Evolutionary conservation across 2,797 vertebrate species (phyloP).

Genomic region (Heteromormyrus szaboi): DNA sequence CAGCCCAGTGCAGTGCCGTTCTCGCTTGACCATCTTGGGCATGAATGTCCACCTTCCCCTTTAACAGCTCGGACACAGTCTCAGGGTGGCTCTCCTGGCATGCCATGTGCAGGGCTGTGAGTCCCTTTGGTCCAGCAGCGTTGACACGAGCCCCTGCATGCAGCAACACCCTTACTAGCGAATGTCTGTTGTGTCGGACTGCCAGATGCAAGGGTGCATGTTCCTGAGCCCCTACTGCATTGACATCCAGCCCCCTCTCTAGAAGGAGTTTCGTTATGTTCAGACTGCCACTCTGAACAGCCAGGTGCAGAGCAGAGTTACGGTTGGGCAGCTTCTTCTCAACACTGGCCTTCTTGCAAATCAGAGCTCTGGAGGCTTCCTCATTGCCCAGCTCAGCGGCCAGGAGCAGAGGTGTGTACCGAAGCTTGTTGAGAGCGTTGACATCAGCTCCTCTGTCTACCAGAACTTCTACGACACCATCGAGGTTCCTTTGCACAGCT

Average conservation of each 20-base stretch:
- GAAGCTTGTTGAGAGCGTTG: slow-evolving; percentile 49
- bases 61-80: slow-evolving; percentile 52
- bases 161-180: slow-evolving; percentile 46
- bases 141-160: slow-evolving; percentile 61
- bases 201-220: slow-evolving; percentile 63
- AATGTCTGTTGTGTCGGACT: slow-evolving; percentile 47
- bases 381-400: slow-evolving; percentile 57
- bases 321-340: slow-evolving; percentile 49
- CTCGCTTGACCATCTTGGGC: slow-evolving; percentile 55
- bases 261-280: slow-evolving; percentile 52
- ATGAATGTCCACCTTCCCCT: slow-evolving; percentile 50
- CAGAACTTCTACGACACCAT: slow-evolving; percentile 46
- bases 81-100: slow-evolving; percentile 51
- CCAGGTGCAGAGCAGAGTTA: slow-evolving; percentile 59
- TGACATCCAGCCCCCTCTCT: slow-evolving; percentile 52
- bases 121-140: slow-evolving; percentile 45
- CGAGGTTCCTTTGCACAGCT: slow-evolving; percentile 62
- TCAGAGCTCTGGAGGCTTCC: slow-evolving; percentile 57
- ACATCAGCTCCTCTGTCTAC: slow-evolving; percentile 57
- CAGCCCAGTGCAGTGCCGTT: slow-evolving; percentile 63
- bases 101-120: slow-evolving; percentile 61
- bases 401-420: slow-evolving; percentile 67
- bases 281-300: slow-evolving; percentile 48
- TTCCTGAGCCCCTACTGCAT: slow-evolving; percentile 46
- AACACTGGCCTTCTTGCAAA: slow-evolving; percentile 55